These are phyloP conservation scores for Lepidocyrtoides sp. DNA, from an alignment of 2,888 invertebrate genomes.

Conservation along the genomic window DNA sequence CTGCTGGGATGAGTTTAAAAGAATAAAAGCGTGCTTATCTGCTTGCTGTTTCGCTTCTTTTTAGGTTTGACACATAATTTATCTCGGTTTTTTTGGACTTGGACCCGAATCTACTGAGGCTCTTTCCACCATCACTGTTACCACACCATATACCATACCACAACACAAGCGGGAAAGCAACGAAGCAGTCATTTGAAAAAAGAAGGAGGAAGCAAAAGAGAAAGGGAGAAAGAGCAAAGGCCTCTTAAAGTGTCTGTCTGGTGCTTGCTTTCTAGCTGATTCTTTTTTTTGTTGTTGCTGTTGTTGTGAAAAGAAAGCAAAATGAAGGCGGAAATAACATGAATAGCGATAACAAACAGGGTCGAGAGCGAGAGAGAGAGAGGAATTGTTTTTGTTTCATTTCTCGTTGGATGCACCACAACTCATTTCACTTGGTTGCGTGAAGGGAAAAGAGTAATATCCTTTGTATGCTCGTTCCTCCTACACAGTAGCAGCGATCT, in stretches of 20 bases:
- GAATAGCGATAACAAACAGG: not conserved
- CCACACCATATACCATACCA: too few relatives aligned
- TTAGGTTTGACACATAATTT: conserved; percentile 56
- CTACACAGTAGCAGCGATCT: not conserved
- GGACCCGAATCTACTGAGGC: not conserved
- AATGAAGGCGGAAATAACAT: conserved; percentile 32
- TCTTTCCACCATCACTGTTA: too few relatives aligned
- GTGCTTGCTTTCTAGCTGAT: not conserved
- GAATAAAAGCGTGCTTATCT: conserved; percentile 26
- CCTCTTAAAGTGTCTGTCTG: conserved; percentile 42
- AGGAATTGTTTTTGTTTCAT: conserved; percentile 51
- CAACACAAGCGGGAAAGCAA: not conserved
- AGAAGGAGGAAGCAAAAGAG: not conserved
- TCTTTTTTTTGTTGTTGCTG: not conserved
- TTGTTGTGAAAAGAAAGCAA: not conserved
- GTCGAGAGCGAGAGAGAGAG: not conserved
- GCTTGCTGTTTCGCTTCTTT: conserved; percentile 18
- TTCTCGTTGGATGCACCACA: conserved; percentile 50
- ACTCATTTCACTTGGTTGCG: conserved; percentile 38
- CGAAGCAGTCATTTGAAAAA: conserved; percentile 12
- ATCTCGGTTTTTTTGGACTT: conserved; percentile 10
- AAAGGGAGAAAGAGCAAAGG: not conserved
- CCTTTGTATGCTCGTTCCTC: not conserved
- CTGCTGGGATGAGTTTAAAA: conserved; percentile 13
- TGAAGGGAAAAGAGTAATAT: not conserved